Conservation (phyloP, 2,113 vertebrate genomes). For the Corythaeola cristata region DNA sequence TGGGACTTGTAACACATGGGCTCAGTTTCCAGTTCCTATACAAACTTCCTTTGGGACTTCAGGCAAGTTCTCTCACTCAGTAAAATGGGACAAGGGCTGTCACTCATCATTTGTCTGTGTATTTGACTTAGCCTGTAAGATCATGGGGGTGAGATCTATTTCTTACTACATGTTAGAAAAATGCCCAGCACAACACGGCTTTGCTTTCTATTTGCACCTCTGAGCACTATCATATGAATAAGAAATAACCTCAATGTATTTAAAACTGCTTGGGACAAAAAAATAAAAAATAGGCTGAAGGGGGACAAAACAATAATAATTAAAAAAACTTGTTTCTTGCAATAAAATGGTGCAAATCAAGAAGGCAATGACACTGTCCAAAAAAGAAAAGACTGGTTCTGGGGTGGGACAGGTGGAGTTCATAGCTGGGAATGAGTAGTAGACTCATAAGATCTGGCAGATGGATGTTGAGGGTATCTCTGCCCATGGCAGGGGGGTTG, state of each 20-base stretch:
- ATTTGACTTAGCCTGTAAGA: not conserved
- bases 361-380: not conserved
- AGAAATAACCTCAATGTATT: not conserved
- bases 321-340: not conserved
- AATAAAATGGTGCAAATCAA: not conserved
- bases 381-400: not conserved
- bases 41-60: not conserved
- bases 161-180: not conserved
- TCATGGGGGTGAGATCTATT: not conserved
- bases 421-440: not conserved
- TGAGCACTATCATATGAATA: not conserved
- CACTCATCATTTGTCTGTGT: not conserved
- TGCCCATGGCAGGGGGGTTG: no score
- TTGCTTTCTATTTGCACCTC: not conserved
- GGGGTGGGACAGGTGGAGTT: not conserved
- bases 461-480: no score
- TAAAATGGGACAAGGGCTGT: not conserved
- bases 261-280: not conserved
- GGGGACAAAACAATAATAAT: not conserved
- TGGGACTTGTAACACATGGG: not conserved
- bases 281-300: not conserved
- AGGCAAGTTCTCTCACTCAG: not conserved
- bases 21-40: not conserved
- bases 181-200: not conserved
- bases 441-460: not conserved